Evolutionary conservation across 1,140 invertebrate genomes (phyloP), one percentile per base, ranked within the genome.

Genomic region (Brachionus sp.): DNA sequence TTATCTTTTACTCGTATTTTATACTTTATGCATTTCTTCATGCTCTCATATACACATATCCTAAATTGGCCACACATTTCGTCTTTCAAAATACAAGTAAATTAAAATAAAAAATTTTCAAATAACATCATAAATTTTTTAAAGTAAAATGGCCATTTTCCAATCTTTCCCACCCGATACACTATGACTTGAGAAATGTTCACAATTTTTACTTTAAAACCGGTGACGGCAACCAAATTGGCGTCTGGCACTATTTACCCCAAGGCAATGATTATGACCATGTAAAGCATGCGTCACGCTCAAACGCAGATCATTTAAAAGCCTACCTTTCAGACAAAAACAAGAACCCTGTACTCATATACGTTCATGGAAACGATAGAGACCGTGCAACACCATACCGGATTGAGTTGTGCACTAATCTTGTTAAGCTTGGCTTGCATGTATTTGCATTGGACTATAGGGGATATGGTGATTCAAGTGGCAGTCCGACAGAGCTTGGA

Each of bases 361-460:
- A 82, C 66, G 37, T 68, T 0, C 80, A 82, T 33, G 80, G 80
- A 10, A 66, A 82, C 10, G 80, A 82, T 68, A 25, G 80, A 46
- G 57, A 66, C 13, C 35, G 80, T 25, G 39, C 70, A 9, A 23
- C 42, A 5, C 70, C 70, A 33, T 75, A 46, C 12, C 6, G 70
- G 46, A 25, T 75, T 19, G 39, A 75, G 29, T 25, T 75, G 9
- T 75, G 70, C n/a, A 75, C 39, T 0, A 75, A 75, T 25, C 44
- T 75, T 23, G 70, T 75, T 2, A 46, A 75, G 39, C 44, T 75
- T 44, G 70, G 70, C 10, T 3, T 25, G 19, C 70, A 97, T 88
- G 91, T 97, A 84, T 88, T 97, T 25, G 91, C 96, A 91, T 90
- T 97, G n/a, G 96, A 98, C 86, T 98, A 97, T 86, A 91, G 95